A percentile compares a stretch with the other conserved stretches of the same genome.
Evolutionary conservation across 1,140 invertebrate genomes (phyloP).

Genomic region (Lethrus apterus): DNA sequence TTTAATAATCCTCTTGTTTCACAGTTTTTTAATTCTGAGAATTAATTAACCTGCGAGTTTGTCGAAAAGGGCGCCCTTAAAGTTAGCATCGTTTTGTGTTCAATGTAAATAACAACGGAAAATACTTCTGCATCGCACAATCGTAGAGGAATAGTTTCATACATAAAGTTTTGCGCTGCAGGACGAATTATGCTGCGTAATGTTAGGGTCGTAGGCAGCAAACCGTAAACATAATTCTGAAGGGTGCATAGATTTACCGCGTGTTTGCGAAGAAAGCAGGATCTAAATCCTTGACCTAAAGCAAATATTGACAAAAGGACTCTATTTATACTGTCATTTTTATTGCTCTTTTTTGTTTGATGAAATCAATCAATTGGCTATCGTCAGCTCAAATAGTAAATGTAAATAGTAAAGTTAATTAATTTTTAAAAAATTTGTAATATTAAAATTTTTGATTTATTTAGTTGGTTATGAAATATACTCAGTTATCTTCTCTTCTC

Average conservation of each 20-base stretch:
- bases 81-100: neutral
- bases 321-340: constrained; percentile 16
- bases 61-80: neutral
- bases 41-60: neutral
- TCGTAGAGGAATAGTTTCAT: constrained; percentile 17
- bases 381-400: no score
- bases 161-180: constrained; percentile 20
- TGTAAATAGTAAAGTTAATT: no score
- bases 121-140: neutral
- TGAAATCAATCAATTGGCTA: no score
- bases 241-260: constrained; percentile 28
- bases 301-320: constrained; percentile 19
- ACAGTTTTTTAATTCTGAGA: constrained; percentile 1
- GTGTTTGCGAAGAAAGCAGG: constrained; percentile 22
- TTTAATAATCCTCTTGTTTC: no score
- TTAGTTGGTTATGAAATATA: no score
- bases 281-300: constrained; percentile 26
- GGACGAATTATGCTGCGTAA: constrained; percentile 26
- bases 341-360: no score
- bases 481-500: no score
- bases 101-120: neutral
- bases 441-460: no score
- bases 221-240: constrained; percentile 40
- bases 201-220: constrained; percentile 35
- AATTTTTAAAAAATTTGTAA: no score